Evolutionary conservation across 92 coral and sea anemone species (phyloP).

Genomic region (Meandrina meandrites): DNA sequence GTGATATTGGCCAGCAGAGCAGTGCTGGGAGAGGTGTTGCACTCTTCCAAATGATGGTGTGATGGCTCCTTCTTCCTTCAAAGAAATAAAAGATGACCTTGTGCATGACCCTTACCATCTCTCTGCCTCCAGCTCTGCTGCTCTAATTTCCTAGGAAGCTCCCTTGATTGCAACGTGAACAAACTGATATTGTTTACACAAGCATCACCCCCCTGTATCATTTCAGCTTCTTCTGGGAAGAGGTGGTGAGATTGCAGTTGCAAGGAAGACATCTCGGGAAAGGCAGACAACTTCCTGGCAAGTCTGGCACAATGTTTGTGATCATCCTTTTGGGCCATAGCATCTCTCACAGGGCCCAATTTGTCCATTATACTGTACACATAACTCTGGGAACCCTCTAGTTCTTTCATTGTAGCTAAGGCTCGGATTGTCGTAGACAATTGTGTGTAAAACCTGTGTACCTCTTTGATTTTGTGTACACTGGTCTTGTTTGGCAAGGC

Average conservation of each 20-base stretch:
- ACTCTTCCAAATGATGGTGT: slow-evolving; percentile 36
- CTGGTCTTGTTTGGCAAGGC: slow-evolving; percentile 39
- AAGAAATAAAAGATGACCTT: slow-evolving; percentile 16
- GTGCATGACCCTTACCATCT: slow-evolving; percentile 10
- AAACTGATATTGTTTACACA: slow-evolving; percentile 7
- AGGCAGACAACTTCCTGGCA: slow-evolving; percentile 17
- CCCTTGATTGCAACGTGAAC: slow-evolving; percentile 7
- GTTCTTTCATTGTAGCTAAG: slow-evolving; percentile 55
- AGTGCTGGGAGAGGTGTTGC: slow-evolving; percentile 29
- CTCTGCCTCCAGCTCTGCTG: slow-evolving; percentile 40
- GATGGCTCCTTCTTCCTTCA: slow-evolving; percentile 8
- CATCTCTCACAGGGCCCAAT: slow-evolving; percentile 58
- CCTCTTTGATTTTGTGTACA: slow-evolving; percentile 30
- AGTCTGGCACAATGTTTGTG: slow-evolving; percentile 27
- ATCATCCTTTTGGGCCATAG: slow-evolving; percentile 51
- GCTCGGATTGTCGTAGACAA: slow-evolving; percentile 63
- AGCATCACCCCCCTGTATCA: slow-evolving; percentile 19
- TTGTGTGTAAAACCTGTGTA: slow-evolving; percentile 51
- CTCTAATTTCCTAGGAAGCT: slow-evolving; percentile 26
- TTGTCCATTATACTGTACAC: slow-evolving; percentile 64
- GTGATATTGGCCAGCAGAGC: slow-evolving; percentile 4
- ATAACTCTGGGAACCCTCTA: slow-evolving; percentile 38
- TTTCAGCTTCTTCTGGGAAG: slow-evolving; percentile 18
- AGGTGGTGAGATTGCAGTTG: slow-evolving; percentile 27
- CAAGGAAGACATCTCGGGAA: slow-evolving; percentile 38